These are phyloP conservation scores for Pristis pectinata DNA, from an alignment of 2,797 vertebrate genomes.

Conservation along the genomic window DNA sequence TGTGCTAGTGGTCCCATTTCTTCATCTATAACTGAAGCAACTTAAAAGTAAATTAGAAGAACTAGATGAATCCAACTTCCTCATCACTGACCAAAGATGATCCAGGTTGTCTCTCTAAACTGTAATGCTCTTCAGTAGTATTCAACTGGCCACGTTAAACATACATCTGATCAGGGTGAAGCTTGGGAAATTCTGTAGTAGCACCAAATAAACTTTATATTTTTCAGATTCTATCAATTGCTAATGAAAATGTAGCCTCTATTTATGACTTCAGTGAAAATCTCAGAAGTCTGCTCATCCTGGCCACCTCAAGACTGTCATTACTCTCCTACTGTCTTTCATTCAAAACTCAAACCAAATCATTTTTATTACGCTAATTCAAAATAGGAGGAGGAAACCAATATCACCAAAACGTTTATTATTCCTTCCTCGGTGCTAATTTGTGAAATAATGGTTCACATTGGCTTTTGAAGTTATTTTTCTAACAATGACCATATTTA, in stretches of 20 bases:
- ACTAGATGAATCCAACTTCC: slow-evolving; percentile 6
- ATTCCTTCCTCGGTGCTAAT: background rate
- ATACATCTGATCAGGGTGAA: background rate
- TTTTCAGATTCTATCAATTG: background rate
- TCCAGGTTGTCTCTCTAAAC: background rate
- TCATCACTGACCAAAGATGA: slow-evolving; percentile 25
- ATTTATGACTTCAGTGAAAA: background rate
- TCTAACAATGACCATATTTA: background rate
- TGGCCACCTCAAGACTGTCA: background rate
- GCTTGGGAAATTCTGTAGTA: background rate
- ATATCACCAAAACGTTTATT: background rate
- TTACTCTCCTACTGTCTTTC: background rate
- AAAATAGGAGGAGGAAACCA: background rate
- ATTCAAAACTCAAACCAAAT: background rate
- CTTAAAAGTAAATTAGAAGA: slow-evolving; percentile 16
- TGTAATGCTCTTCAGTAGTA: background rate
- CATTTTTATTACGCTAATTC: background rate
- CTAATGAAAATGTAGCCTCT: background rate
- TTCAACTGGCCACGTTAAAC: background rate
- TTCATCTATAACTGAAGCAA: slow-evolving; percentile 28
- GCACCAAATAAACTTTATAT: background rate
- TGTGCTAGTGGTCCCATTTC: slow-evolving; percentile 27
- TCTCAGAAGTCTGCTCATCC: background rate
- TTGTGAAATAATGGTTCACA: background rate
- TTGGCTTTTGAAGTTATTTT: background rate